Percentiles rank a stretch among this genome's conserved stretches.
Evolutionary conservation across 1,140 invertebrate species (phyloP).

Genomic region (Matsumurasca onukii): DNA sequence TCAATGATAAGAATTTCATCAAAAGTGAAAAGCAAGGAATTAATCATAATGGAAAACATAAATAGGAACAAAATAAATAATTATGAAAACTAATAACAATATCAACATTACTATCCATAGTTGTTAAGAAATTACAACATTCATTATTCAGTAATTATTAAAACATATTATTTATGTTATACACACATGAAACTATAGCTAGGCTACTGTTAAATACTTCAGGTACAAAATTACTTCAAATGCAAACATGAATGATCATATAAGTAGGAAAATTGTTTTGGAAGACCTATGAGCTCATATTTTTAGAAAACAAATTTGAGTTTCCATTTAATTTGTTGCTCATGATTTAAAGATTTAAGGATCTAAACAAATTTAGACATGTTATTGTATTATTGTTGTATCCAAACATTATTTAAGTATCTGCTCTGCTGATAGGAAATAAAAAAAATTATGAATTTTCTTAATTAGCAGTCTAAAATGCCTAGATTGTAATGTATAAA

Average conservation of each 20-base stretch:
- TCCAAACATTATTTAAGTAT: not conserved
- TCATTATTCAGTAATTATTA: too few species aligned
- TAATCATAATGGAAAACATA: not conserved
- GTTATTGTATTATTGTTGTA: not conserved
- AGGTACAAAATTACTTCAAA: conserved; percentile 24
- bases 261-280: not conserved
- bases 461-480: too few species aligned
- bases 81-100: too few species aligned
- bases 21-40: not conserved
- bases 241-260: not conserved
- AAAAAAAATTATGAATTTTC: too few species aligned
- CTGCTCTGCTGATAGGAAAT: not conserved
- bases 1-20: not conserved
- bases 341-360: not conserved
- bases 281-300: not conserved
- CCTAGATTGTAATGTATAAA: too few species aligned
- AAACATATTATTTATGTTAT: not conserved
- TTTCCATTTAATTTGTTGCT: not conserved
- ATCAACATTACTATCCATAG: too few species aligned
- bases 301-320: not conserved
- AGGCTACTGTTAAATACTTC: conserved; percentile 11
- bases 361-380: conserved; percentile 8
- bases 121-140: too few species aligned
- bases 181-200: conserved; percentile 17
- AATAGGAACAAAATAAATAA: conserved; percentile 12